Base-by-base conservation (phyloP, 2,888 invertebrate genomes). In the Augiades crinisus region DNA sequence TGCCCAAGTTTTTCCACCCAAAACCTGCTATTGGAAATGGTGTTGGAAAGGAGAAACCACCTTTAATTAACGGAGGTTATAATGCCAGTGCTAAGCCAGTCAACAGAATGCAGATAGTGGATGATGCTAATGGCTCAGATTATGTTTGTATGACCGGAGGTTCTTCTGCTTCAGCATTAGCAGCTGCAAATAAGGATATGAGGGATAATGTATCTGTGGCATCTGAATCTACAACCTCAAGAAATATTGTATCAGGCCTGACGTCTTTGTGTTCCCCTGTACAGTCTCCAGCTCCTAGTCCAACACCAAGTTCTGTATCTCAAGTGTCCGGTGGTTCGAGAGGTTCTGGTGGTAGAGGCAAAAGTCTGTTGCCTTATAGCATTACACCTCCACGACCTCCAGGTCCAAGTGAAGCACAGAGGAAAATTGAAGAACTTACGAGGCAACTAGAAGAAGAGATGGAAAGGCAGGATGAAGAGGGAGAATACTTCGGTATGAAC, bases 401-500 rank as follows among this genome's bases (percentile, higher is more conserved):
- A 65, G 98, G 97, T 2, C 97, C 96, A 13, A 96, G 97, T 49
- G 98, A 98, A 78, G 98, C 98, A 21, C 96, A 98, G 80, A 92
- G 95, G 51, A 98, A 98, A 86, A 95, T 98, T 68, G 98, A 98
- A 78, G 97, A 97, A 71, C 91, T 98, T 57, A 98, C 98, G 8
- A 91, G 96, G 46, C 96, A 97, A 73, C 91, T 98, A 59, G 98
- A 98, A 77, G 97, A 97, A 76, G 97, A 98, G 90, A 96, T 99
- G 94, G 98, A 98, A 78, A 95, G 96, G 67, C 95, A 96, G 69
- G 97, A 97, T 82, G 97, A 97, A 66, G 96, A 97, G 78, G 98
- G 98, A 64, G 98, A 98, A 90, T 98, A 98, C 83, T 98, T 98
- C 91, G 98, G 98, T 97, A 88, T 91, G 91, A n/a, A 22, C n/a